A percentile compares a stretch with the other conserved stretches of the same genome.
Evolutionary conservation across 2,888 invertebrate genomes (phyloP).

Genomic region (Acleris laterana): DNA sequence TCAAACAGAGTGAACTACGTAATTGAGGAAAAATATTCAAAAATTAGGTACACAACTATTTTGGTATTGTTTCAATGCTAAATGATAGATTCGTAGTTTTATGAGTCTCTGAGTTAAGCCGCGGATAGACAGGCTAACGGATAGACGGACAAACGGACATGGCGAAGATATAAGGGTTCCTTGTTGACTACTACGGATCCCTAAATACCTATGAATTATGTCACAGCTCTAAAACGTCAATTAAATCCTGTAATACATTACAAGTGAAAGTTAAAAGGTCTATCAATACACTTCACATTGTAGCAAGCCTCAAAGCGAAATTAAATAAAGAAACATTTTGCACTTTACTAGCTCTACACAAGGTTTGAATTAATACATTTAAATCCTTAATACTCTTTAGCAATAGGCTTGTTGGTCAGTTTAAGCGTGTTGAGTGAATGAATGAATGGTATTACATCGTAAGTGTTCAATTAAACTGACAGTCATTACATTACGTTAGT

Average conservation of each 20-base stretch:
- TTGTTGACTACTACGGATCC: no score
- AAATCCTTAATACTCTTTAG: background rate
- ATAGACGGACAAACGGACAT: no score
- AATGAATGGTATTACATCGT: conserved; percentile 28
- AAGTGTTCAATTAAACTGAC: conserved; percentile 30
- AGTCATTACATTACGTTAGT: conserved; percentile 7
- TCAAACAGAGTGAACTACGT: no score
- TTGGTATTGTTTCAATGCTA: no score
- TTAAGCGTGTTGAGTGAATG: conserved; percentile 19
- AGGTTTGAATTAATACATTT: background rate
- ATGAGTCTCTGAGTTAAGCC: no score
- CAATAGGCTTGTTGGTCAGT: background rate
- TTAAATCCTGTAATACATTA: conserved; percentile 2
- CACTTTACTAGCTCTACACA: background rate
- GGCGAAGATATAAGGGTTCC: no score
- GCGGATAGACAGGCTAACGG: no score
- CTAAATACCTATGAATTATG: no score
- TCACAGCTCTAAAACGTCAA: background rate
- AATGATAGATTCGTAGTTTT: no score
- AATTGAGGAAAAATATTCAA: no score
- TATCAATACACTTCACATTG: conserved; percentile 6
- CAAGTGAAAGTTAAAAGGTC: conserved; percentile 26
- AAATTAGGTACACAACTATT: no score
- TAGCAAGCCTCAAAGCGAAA: background rate
- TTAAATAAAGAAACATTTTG: background rate